Evolutionary conservation across 2,113 vertebrate species (phyloP), one percentile per base, ranked within the genome.

Genomic region (Brevimyrus niger): DNA sequence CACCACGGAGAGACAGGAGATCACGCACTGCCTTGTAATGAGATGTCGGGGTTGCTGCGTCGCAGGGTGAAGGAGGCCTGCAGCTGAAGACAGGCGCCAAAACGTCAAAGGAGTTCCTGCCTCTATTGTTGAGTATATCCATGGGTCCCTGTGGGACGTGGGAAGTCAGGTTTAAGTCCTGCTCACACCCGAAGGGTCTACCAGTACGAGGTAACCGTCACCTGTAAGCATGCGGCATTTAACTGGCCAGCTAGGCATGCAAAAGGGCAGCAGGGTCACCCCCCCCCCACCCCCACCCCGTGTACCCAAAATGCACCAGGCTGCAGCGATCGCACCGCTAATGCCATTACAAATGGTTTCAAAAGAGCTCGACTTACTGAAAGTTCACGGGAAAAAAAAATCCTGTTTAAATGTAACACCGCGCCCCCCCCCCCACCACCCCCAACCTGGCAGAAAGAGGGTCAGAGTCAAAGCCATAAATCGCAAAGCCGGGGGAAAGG

Each of bases 401-500:
- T 10, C 47, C 85, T 46, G 65, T 80, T 87, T 76, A 90, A 90
- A 73, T 90, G 61, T 69, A 69, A 69, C 61, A 31, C 61, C 9
- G 6, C 58, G 11, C 48, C 11, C 69, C 27, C 69, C n/a, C 55
- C 35, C 47, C 61, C 47, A n/a, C n/a, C n/a, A n/a, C 31, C 15
- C 11, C 73, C 31, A 17, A 80, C 87, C 87, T 15, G 38, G 53
- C 88, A 92, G 82, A 91, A 92, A 89, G 91, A 89, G 87, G 87
- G 92, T 44, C 88, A 92, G 92, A 92, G 51, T 87, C 90, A 90
- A 90, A 90, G 90, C 91, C 92, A 91, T 92, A 94, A 93, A 93
- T 91, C 91, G 91, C 65, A 69, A 69, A 69, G 31, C 88, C 91
- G 89, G 90, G 89, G 90, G 91, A 90, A 92, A 92, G 73, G 82